Evolutionary conservation across 2,113 vertebrate genomes (phyloP), one percentile per base, ranked within the genome.

Genomic region (Martes martes): DNA sequence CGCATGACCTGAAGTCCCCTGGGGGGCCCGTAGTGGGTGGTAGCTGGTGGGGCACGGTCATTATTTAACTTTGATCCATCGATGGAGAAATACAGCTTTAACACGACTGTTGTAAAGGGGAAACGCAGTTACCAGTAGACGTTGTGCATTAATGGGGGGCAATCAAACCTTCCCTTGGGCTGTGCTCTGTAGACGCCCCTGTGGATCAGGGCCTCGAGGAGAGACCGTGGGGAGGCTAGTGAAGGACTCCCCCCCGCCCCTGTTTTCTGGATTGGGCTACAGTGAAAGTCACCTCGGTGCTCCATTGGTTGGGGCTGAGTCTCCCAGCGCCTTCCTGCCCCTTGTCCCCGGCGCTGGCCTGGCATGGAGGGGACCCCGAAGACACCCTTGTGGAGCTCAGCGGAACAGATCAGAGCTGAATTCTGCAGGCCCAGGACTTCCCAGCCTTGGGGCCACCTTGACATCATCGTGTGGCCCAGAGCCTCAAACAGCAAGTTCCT

Each of bases 301-400:
- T 39, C 7, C 59, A 13, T 52, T 13, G 26, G 39, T 33, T 0
- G 0, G 33, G 31, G 5, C 65, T 39, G 55, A 21, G 61, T 23
- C 63, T 76, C 18, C 3, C 33, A 0, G 0, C 2, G 0, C 2
- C 45, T 19, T 63, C 6, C 71, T 5, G 0, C 2, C 9, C n/a
- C 23, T 45, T 1, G 24, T 19, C 31, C 84, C 45, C 4, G 5
- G 80, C 0, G 0, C 61, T 24, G 1, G 7, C 26, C 65, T 11
- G 33, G 69, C 2, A 0, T 0, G 6, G 69, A 21, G 14, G 5
- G 28, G 65, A 13, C 7, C 11, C 1, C 6, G 7, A 16, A 2
- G 4, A 6, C 31, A 1, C 2, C 0, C n/a, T 28, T 26, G 28
- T 24, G 18, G 87, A 85, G 31, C 36, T 33, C 28, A 11, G 7